Percentiles rank a stretch among this genome's conserved stretches.
phyloP scores from a whole-genome alignment of 2,113 vertebrate genomes.

The Otus sunia region DNA sequence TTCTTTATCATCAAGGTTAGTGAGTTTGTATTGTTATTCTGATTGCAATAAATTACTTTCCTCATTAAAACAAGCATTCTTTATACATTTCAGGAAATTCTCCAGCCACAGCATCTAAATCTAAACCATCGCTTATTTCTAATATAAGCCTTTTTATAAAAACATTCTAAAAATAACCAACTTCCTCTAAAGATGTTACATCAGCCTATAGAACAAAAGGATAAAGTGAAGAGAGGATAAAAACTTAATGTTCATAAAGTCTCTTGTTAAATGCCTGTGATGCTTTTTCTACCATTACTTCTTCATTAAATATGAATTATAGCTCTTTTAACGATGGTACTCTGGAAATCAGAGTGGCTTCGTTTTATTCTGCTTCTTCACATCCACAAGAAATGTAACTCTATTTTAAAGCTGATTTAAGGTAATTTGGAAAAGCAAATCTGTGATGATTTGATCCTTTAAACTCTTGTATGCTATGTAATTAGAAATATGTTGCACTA shows the following conservation, averaged over 20 bases:
- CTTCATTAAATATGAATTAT: constrained; percentile 73
- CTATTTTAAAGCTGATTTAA: constrained; percentile 60
- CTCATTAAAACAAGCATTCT: neutral
- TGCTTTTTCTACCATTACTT: constrained; percentile 66
- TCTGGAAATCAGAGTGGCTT: constrained; percentile 62
- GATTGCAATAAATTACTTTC: neutral
- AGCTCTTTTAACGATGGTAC: constrained; percentile 56
- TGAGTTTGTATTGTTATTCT: constrained; percentile 1
- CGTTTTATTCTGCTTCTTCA: constrained; percentile 50
- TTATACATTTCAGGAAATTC: constrained; percentile 34
- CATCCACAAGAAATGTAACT: constrained; percentile 51
- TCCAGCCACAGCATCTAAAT: constrained; percentile 10
- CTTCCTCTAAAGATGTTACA: constrained; percentile 38
- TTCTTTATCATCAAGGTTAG: neutral
- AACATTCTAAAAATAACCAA: constrained; percentile 50
- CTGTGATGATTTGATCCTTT: constrained; percentile 45
- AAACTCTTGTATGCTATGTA: constrained; percentile 22
- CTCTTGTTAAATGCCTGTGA: constrained; percentile 53
- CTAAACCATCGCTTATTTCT: constrained; percentile 30
- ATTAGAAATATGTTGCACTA: constrained; percentile 37
- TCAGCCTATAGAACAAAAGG: constrained; percentile 53
- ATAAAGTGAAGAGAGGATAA: constrained; percentile 36
- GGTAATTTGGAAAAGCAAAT: constrained; percentile 46
- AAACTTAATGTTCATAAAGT: constrained; percentile 45
- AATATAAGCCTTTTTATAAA: constrained; percentile 38